Conservation (phyloP, 2,888 invertebrate genomes). For the Phengaris arion region DNA sequence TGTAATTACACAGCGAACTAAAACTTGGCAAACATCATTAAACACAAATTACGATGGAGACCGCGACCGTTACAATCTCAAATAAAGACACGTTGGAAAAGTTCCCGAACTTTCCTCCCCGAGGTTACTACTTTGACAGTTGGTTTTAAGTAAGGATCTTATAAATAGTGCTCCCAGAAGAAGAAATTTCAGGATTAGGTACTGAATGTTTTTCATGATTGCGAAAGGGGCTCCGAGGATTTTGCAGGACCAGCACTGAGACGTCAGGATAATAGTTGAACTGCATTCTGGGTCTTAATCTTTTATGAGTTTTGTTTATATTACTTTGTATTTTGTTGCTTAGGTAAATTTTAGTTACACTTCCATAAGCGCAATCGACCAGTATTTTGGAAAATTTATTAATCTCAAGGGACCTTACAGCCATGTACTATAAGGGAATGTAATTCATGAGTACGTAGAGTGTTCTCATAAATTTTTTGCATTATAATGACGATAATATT, state of each 20-base stretch:
- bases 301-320: slow-evolving; percentile 5
- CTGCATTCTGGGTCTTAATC: background rate
- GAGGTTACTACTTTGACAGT: slow-evolving; percentile 64
- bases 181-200: slow-evolving; percentile 53
- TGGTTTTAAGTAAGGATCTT: slow-evolving; percentile 66
- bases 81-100: slow-evolving; percentile 63
- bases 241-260: slow-evolving; percentile 1
- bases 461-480: too few relatives aligned
- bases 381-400: too few relatives aligned
- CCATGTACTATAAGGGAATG: too few relatives aligned
- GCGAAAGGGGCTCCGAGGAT: slow-evolving; percentile 42
- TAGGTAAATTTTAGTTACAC: too few relatives aligned
- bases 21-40: slow-evolving; percentile 41
- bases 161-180: slow-evolving; percentile 64
- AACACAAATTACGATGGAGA: slow-evolving; percentile 42
- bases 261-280: background rate
- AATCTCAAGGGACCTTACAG: too few relatives aligned
- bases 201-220: slow-evolving; percentile 54
- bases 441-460: too few relatives aligned
- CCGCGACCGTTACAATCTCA: slow-evolving; percentile 53
- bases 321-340: too few relatives aligned
- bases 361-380: too few relatives aligned
- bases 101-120: slow-evolving; percentile 59
- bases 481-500: too few relatives aligned
- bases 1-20: background rate